Evolutionary conservation across 1,140 invertebrate species (phyloP).

Genomic region (Nylanderia fulva): DNA sequence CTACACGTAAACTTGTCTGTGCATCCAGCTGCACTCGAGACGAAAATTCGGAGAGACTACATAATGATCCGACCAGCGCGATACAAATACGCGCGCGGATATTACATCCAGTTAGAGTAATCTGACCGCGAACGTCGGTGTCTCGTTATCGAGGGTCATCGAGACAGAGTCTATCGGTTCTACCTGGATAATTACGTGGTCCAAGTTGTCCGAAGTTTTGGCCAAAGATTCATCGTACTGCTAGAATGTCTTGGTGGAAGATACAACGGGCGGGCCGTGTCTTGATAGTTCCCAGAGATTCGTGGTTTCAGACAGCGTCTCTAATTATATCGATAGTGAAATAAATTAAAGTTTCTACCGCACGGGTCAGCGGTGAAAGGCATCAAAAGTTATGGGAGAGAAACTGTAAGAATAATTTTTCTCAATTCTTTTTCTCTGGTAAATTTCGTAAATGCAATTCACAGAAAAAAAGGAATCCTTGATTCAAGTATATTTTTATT

Average conservation of each 20-base stretch:
- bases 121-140: slow-evolving; percentile 48
- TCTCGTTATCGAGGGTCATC: slow-evolving; percentile 60
- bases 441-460: slow-evolving; percentile 5
- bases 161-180: slow-evolving; percentile 49
- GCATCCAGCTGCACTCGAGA: not conserved
- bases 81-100: slow-evolving; percentile 27
- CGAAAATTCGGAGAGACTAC: slow-evolving; percentile 7
- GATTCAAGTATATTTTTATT: no score
- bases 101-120: slow-evolving; percentile 56
- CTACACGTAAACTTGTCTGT: not conserved
- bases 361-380: not conserved
- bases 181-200: slow-evolving; percentile 43
- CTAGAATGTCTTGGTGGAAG: slow-evolving; percentile 22
- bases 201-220: slow-evolving; percentile 42
- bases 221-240: slow-evolving; percentile 42
- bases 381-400: not conserved
- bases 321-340: slow-evolving; percentile 11
- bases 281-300: slow-evolving; percentile 46
- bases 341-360: not conserved
- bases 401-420: not conserved
- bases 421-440: not conserved
- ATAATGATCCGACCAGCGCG: slow-evolving; percentile 32
- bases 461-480: no score
- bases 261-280: slow-evolving; percentile 17
- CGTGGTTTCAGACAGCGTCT: not conserved